Conservation (phyloP, 2,113 vertebrate species). For the Dasypus novemcinctus region DNA sequence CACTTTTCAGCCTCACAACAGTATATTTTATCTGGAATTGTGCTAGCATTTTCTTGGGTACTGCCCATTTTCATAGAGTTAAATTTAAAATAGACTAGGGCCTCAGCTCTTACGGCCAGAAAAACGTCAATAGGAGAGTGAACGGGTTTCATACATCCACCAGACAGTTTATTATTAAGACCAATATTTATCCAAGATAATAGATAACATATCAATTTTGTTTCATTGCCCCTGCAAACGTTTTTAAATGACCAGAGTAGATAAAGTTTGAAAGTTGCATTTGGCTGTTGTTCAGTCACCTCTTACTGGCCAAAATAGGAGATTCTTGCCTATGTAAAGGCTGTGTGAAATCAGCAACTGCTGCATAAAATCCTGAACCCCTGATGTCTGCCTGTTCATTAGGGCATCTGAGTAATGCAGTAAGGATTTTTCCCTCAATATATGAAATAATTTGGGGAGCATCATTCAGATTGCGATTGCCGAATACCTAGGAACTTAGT, state of each 20-base stretch:
- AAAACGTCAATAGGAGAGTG: slow-evolving; percentile 75
- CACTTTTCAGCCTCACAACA: slow-evolving; percentile 96
- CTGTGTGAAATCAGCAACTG: slow-evolving; percentile 65
- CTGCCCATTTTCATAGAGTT: slow-evolving; percentile 81
- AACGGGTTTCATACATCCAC: slow-evolving; percentile 70
- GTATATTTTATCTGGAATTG: slow-evolving; percentile 96
- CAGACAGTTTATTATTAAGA: slow-evolving; percentile 78
- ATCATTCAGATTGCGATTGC: slow-evolving; percentile 69
- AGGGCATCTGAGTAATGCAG: slow-evolving; percentile 59
- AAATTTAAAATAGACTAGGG: slow-evolving; percentile 79
- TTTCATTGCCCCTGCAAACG: slow-evolving; percentile 59
- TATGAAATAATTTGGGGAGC: slow-evolving; percentile 52
- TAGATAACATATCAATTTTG: slow-evolving; percentile 75
- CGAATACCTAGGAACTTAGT: slow-evolving; percentile 65
- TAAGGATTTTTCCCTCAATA: slow-evolving; percentile 41
- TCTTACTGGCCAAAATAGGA: slow-evolving; percentile 54
- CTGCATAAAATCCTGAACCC: slow-evolving; percentile 60
- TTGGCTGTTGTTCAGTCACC: slow-evolving; percentile 57
- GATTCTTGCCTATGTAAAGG: slow-evolving; percentile 67
- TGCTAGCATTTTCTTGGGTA: slow-evolving; percentile 82
- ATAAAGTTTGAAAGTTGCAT: slow-evolving; percentile 59
- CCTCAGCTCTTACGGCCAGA: slow-evolving; percentile 71
- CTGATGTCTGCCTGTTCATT: slow-evolving; percentile 50
- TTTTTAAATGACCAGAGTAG: slow-evolving; percentile 71
- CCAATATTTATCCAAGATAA: slow-evolving; percentile 72